A percentile compares a stretch with the other conserved stretches of the same genome.
Evolutionary conservation across 2,797 vertebrate species (phyloP).

Genomic region (Carapus acus): DNA sequence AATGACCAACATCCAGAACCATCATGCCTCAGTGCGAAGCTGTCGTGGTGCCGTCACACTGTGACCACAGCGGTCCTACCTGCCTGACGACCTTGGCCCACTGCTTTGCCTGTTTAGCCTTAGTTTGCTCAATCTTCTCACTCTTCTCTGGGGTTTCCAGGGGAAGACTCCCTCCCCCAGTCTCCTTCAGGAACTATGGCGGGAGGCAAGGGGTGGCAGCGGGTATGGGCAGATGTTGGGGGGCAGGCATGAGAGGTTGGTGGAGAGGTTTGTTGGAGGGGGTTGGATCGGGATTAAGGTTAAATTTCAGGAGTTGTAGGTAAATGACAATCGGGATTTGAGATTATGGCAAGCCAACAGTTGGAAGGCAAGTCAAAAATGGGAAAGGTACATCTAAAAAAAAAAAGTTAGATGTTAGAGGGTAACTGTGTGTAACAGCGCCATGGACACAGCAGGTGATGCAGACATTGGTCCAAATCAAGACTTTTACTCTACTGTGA

Average conservation of each 20-base stretch:
- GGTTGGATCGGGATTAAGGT: constrained; percentile 45
- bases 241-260: constrained; percentile 33
- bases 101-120: constrained; percentile 87
- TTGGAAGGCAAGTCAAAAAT: constrained; percentile 45
- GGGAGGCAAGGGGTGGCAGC: constrained; percentile 51
- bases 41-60: constrained; percentile 28
- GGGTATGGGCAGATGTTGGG: constrained; percentile 49
- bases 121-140: constrained; percentile 80
- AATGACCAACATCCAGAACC: too few species aligned
- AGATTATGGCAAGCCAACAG: constrained; percentile 54
- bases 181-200: constrained; percentile 89
- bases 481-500: too few species aligned
- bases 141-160: constrained; percentile 79
- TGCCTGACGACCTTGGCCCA: constrained; percentile 96
- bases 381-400: constrained; percentile 49
- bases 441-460: constrained; percentile 25
- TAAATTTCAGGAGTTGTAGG: constrained; percentile 46
- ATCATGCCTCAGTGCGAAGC: constrained; percentile 13
- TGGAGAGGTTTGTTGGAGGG: constrained; percentile 14
- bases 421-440: constrained; percentile 23
- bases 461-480: constrained; percentile 30
- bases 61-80: constrained; percentile 79
- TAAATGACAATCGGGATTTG: constrained; percentile 55
- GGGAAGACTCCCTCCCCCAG: constrained; percentile 74
- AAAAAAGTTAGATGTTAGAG: constrained; percentile 41